phyloP scores from a whole-genome alignment of 2,113 vertebrate species.

The Dunckerocampus dactyliophorus region DNA sequence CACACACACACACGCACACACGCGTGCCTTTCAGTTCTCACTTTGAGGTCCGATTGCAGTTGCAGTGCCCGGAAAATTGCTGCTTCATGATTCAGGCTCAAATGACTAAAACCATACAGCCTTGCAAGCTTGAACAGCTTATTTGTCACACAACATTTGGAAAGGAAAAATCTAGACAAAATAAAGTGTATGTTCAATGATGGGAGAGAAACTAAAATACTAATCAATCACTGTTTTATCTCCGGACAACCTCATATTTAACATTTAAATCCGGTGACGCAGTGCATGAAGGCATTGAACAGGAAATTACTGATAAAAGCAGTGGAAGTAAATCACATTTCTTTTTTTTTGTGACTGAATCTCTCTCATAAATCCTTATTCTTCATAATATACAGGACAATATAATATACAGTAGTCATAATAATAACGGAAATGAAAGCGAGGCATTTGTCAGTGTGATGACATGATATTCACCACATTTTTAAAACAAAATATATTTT shows the following conservation, averaged over 20 bases:
- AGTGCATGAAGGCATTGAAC: neutral
- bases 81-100: slow-evolving; percentile 35
- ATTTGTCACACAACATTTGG: neutral
- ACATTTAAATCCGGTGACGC: neutral
- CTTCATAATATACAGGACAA: no score
- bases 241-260: neutral
- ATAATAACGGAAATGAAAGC: no score
- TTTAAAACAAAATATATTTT: no score
- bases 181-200: no score
- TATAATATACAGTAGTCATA: no score
- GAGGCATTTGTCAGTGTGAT: no score
- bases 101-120: no score
- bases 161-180: slow-evolving; percentile 1
- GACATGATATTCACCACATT: no score
- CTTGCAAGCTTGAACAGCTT: no score
- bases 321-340: slow-evolving; percentile 12
- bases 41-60: slow-evolving; percentile 49
- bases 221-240: slow-evolving; percentile 4
- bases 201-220: no score
- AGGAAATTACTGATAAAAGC: neutral
- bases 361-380: no score
- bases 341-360: no score
- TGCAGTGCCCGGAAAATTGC: slow-evolving; percentile 47
- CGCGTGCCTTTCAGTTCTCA: slow-evolving; percentile 63
- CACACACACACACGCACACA: slow-evolving; percentile 9